Evolutionary conservation across 1,140 invertebrate species (phyloP).

Genomic region (Periplaneta americana): DNA sequence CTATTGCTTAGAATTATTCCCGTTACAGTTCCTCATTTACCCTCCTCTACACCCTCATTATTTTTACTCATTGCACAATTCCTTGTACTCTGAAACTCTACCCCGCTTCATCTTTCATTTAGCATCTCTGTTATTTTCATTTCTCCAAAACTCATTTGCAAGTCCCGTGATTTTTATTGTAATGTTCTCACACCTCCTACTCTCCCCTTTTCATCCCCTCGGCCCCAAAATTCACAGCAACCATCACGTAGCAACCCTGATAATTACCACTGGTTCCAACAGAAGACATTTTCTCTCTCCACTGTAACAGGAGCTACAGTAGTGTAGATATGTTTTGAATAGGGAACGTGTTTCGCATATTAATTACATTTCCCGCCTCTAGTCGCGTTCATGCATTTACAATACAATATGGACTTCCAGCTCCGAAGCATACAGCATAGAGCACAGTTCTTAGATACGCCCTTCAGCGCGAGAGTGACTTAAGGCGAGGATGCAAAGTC

Average conservation of each 20-base stretch:
- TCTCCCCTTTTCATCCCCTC: no score
- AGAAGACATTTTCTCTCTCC: background rate
- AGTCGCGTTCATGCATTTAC: background rate
- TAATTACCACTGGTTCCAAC: background rate
- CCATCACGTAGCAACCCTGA: background rate
- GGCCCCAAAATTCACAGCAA: background rate
- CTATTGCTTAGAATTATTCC: no score
- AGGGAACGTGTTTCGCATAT: background rate
- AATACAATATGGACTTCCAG: background rate
- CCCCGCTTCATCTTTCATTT: background rate
- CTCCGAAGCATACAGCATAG: background rate
- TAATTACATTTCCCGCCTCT: background rate
- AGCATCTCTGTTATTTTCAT: background rate
- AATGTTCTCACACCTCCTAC: background rate
- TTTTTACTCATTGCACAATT: background rate
- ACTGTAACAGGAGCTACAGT: background rate
- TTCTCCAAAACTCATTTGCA: background rate
- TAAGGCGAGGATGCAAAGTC: no score
- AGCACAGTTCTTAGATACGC: background rate
- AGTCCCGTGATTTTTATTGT: background rate
- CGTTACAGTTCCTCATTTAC: background rate
- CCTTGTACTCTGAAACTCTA: background rate
- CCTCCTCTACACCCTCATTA: background rate
- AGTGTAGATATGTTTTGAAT: background rate
- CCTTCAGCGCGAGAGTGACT: background rate